Base-by-base conservation (phyloP, 2,797 vertebrate genomes). In the Molossus alvarezi region DNA sequence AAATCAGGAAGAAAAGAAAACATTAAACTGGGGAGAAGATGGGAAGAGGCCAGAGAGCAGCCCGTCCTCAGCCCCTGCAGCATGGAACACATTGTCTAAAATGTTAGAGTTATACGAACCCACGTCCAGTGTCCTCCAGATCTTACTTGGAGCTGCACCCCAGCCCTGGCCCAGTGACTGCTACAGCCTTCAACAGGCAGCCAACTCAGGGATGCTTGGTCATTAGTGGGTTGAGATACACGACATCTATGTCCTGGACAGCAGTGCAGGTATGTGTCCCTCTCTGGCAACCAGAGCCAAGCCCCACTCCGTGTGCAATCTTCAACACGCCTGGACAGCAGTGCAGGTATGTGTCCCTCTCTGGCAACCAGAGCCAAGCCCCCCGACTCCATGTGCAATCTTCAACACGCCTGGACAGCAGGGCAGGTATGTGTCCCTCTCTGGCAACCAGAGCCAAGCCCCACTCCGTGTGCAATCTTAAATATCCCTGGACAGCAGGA, bases 401-500 rank as follows among this genome's bases (percentile, higher is more conserved):
- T 33, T 33, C 33, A 33, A 33, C 33, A 33, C 33, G 33, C 33
- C 41, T 45, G 41, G 20, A 51, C 18, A 69, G 45, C 21, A 20
- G 27, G 18, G 20, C 25, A 80, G 14, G 3, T 17, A 14, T 9
- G 10, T 81, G 37, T 37, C 53, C 14, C 13, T 67, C 18, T n/a
- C 41, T 53, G 37, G 25, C 53, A 33, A 10, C 37, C 21, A 65
- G 23, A 76, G 53, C n/a, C 11, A 33, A 75, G 81, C 9, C 27
- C 20, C 23, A 3, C 13, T 73, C 23, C 9, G 0, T 6, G 1
- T 0, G 6, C 41, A 5, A 60, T 1, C n/a, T 29, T 21, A 3
- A 55, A 29, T 10, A 11, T 41, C 75, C 29, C 29, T 83, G 8
- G 2, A 13, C 1, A 9, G 37, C 4, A 0, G 33, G 33, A 45